Conservation (phyloP, 2,113 vertebrate species). For the Zosterops hypoxanthus region DNA sequence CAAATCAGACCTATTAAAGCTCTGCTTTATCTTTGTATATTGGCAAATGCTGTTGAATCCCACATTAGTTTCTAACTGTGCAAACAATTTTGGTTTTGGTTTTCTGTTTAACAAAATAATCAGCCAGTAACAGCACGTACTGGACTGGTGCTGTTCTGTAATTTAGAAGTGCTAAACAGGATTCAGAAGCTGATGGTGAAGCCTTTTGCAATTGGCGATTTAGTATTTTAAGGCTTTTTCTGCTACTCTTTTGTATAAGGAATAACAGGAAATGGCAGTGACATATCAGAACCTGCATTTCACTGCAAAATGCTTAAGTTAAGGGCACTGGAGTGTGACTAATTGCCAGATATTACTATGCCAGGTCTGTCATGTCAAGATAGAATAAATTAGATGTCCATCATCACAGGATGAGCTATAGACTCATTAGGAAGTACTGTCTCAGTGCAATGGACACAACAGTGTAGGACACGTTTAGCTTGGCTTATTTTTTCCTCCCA, state of each 20-base stretch:
- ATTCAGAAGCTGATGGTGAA: not conserved
- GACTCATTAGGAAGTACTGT: not conserved
- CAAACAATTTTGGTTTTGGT: constrained; percentile 4
- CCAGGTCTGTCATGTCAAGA: not conserved
- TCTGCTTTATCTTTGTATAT: not conserved
- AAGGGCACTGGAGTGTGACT: constrained; percentile 1
- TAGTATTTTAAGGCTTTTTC: not conserved
- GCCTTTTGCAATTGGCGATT: not conserved
- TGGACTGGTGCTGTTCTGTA: not conserved
- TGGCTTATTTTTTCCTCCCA: not conserved
- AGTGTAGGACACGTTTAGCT: not conserved
- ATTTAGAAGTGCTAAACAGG: not conserved
- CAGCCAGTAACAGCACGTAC: not conserved
- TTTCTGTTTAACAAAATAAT: constrained; percentile 18
- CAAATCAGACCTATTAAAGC: not conserved
- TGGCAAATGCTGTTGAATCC: not conserved
- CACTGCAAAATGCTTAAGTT: not conserved
- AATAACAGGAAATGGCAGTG: not conserved
- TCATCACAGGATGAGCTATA: constrained; percentile 14
- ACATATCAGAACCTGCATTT: not conserved
- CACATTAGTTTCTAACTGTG: not conserved
- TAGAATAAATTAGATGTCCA: constrained; percentile 30
- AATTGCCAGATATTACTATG: constrained; percentile 12
- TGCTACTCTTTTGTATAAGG: not conserved
- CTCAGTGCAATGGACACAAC: not conserved